Evolutionary conservation across 2,888 invertebrate species (phyloP), one percentile per base, ranked within the genome.

Genomic region (Syrista parreyssii): DNA sequence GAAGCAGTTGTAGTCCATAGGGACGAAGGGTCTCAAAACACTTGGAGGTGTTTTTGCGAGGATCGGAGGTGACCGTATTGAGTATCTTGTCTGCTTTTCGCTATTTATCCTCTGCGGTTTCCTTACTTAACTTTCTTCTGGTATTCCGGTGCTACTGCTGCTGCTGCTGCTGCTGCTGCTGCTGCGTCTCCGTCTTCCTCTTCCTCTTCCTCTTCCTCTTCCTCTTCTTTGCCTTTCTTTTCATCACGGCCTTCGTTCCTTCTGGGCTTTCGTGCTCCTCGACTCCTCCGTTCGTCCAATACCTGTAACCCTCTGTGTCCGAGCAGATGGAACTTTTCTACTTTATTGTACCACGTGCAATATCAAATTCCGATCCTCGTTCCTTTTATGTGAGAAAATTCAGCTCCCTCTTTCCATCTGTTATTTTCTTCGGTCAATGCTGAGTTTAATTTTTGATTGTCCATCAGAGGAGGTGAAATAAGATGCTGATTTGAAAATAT

Each of bases 351-450:
- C 81, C 79, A 78, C 74, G 73, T 79, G 55, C 82, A 83, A 88
- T 89, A 89, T 89, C 85, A 86, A 87, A 89, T 89, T 88, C 87
- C 87, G 79, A 80, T 79, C 81, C 77, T 82, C 81, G 33, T 68
- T 69, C 78, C 73, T 34, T 55, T 79, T 79, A 77, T 73, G 34
- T 68, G 68, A 77, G 71, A 79, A 40, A 55, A 55, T 55, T 55
- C 55, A 23, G 9, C 55, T 55, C 9, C 23, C 55, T 55, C 55
- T 23, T 55, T 23, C 23, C 9, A 23, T 0, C 9, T 55, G 23
- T 55, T 6, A 1, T 34, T 55, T 23, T 55, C 23, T 30, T 71
- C 3, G 23, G 71, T 30, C 30, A 30, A 71, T 4, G 30, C 33
- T 23, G 30, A 31, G 12, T 32, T 71, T 71, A 71, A 11, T 55